Percentiles rank a stretch among this genome's conserved stretches.
These are phyloP conservation scores for Agrotis ipsilon DNA, from an alignment of 2,888 invertebrate species.

Conservation along the genomic window DNA sequence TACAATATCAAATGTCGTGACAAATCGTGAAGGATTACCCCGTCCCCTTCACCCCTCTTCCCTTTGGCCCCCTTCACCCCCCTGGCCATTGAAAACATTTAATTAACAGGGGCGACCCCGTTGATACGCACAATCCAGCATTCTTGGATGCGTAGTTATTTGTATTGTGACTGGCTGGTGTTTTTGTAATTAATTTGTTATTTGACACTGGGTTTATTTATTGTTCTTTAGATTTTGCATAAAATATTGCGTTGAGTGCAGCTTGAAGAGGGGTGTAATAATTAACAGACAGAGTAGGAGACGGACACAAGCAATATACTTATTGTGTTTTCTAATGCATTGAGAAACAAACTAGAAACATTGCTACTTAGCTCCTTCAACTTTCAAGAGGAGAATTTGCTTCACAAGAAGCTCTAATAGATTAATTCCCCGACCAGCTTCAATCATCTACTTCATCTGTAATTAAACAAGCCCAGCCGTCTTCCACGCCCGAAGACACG, in stretches of 20 bases:
- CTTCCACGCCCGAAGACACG: constrained; percentile 22
- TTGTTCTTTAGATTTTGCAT: neutral
- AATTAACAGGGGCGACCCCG: constrained; percentile 64
- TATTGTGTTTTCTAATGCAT: no score
- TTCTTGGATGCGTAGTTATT: constrained; percentile 62
- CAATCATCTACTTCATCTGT: neutral
- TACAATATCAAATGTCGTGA: constrained; percentile 66
- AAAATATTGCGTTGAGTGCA: neutral
- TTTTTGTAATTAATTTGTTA: constrained; percentile 43
- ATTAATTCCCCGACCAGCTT: neutral
- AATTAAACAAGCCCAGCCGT: constrained; percentile 5
- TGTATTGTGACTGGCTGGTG: constrained; percentile 47
- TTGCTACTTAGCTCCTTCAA: no score
- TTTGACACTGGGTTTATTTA: neutral
- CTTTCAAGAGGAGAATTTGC: no score
- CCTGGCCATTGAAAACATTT: constrained; percentile 62
- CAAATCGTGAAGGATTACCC: constrained; percentile 61
- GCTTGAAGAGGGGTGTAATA: neutral
- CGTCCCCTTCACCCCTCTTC: neutral
- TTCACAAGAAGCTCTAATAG: neutral
- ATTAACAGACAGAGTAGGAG: no score
- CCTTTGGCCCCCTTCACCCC: constrained; percentile 7
- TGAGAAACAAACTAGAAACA: no score
- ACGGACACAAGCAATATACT: no score
- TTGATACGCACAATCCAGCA: constrained; percentile 63